Evolutionary conservation across 2,797 vertebrate genomes (phyloP), one percentile per base, ranked within the genome.

Genomic region (Falco naumanni): DNA sequence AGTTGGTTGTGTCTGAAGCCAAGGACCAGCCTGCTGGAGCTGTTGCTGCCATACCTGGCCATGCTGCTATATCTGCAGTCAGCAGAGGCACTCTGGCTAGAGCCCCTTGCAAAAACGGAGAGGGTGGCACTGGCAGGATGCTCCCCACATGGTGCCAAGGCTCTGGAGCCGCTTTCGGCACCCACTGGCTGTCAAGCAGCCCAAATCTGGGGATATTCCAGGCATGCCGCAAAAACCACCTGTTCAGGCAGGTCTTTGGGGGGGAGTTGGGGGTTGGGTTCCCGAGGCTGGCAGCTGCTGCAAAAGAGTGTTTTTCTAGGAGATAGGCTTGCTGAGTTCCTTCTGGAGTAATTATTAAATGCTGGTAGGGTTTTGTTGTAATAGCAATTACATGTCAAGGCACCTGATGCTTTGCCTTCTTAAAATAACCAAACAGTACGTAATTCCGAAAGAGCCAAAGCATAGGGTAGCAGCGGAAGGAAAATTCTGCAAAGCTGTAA

Each of bases 321-420:
- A 92, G 81, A 56, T 1, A 80, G 71, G 39, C 61, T 70, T 89
- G 51, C 80, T 65, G 87, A 70, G 57, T 87, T 86, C 76, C 90
- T 97, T 74, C 79, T 93, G 82, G 90, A 88, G 76, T 76, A 72
- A 92, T 89, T 89, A 83, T 59, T 81, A 81, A 93, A 66, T 39
- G 72, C 84, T 69, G 31, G 18, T 91, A 68, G 47, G 84, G 39
- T 81, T 96, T 94, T 90, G 87, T 90, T 95, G 72, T 70, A 91
- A 81, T 90, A 91, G 78, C 90, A 96, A 95, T 96, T 90, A 89
- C 8, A 11, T 80, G 65, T 87, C 76, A 66, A 71, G 53, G 48
- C 63, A 89, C 89, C 84, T 76, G 72, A 92, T 69, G 82, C 72
- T 72, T 85, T 84, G 63, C 63, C 69, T 90, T 72, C 89, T 92